phyloP scores from a whole-genome alignment of 2,888 invertebrate genomes.

The Drosophila suboccidentalis region DNA sequence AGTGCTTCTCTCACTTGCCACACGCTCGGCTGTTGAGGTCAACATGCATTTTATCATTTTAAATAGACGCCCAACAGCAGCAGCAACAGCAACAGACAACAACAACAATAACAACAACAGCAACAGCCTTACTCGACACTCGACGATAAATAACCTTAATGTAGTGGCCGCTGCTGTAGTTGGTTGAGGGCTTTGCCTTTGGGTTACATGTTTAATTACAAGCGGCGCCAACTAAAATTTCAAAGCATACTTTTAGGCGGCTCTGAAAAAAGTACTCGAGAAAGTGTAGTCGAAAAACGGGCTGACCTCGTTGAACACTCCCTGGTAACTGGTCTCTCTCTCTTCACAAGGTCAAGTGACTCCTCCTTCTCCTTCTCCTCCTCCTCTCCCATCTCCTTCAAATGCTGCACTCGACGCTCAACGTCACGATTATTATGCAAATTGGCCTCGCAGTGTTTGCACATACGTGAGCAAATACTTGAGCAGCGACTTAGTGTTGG shows the following conservation, averaged over 20 bases:
- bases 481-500: constrained; percentile 44
- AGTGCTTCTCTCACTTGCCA: constrained; percentile 50
- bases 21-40: constrained; percentile 59
- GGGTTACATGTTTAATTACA: constrained; percentile 66
- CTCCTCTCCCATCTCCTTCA: not conserved
- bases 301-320: constrained; percentile 40
- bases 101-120: constrained; percentile 13
- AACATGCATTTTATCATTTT: constrained; percentile 80
- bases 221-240: constrained; percentile 42
- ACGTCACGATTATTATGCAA: constrained; percentile 73
- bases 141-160: constrained; percentile 79
- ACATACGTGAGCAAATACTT: constrained; percentile 73
- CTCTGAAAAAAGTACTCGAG: constrained; percentile 73
- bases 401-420: constrained; percentile 34
- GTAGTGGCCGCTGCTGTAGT: constrained; percentile 65
- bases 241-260: constrained; percentile 77
- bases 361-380: constrained; percentile 2
- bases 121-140: constrained; percentile 48
- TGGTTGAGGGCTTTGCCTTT: constrained; percentile 26
- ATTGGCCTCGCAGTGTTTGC: constrained; percentile 76
- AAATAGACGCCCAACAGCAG: constrained; percentile 50
- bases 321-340: constrained; percentile 11
- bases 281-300: constrained; percentile 75
- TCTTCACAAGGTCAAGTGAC: constrained; percentile 68
- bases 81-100: constrained; percentile 10